Percentiles rank a stretch among this genome's conserved stretches.
Evolutionary conservation across 2,797 vertebrate genomes (phyloP).

Genomic region (Rhincodon typus): DNA sequence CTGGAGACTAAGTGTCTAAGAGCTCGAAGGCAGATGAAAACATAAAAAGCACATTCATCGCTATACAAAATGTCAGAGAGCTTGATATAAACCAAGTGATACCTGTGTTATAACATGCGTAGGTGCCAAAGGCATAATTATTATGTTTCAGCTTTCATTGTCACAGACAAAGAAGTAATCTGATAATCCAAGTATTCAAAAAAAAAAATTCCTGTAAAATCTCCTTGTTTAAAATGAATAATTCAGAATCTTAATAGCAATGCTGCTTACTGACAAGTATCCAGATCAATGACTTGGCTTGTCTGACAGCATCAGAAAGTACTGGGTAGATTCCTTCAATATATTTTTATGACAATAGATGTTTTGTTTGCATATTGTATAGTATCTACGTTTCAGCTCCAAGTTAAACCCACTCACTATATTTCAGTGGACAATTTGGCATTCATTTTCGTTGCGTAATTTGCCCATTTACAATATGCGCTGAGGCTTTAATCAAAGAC

Average conservation of each 20-base stretch:
- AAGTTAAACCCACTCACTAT: slow-evolving; percentile 4
- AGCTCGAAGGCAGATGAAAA: not conserved
- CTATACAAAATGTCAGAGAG: not conserved
- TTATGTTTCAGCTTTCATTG: slow-evolving; percentile 18
- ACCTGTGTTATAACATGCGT: slow-evolving; percentile 1
- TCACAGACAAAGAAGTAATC: not conserved
- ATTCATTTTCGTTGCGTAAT: not conserved
- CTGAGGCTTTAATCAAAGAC: not conserved
- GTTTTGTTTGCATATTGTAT: not conserved
- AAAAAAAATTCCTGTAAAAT: not conserved
- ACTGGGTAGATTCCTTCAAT: not conserved
- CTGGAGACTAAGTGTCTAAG: not conserved
- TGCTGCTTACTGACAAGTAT: not conserved
- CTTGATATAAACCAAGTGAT: not conserved
- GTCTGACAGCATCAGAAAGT: not conserved
- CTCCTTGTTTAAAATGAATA: not conserved
- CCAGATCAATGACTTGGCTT: slow-evolving; percentile 14
- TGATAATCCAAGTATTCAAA: not conserved
- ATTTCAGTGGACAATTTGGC: slow-evolving; percentile 5
- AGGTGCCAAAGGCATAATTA: slow-evolving; percentile 1
- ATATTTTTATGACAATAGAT: not conserved
- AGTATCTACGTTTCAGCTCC: not conserved
- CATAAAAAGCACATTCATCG: not conserved
- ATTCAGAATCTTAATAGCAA: not conserved
- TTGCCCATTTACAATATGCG: not conserved